Base-by-base conservation (phyloP, 1,140 invertebrate species). In the Eumaeus atala region DNA sequence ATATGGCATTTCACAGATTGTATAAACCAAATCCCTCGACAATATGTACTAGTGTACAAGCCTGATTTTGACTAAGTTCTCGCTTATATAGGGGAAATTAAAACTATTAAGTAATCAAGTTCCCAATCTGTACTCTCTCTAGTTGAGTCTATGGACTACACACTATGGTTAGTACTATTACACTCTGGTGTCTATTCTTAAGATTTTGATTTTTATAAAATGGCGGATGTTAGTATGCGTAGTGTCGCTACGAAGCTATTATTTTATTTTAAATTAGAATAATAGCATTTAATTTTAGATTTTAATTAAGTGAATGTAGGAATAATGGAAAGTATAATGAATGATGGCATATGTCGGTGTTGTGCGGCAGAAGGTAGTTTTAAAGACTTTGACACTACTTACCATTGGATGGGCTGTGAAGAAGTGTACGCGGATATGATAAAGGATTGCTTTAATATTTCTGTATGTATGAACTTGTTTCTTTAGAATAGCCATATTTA, bases 381-480 rank as follows among this genome's bases (percentile, higher is more conserved):
- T 58, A 86, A 86, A 66, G 74, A 81, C 64, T 58, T 86, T 38
- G 71, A 68, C 52, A 56, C 58, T 10, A 57, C 70, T 1, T 86
- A 82, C 50, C 64, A 71, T 35, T 86, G 83, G 78, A 82, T 86
- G 78, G 83, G 83, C 9, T 72, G 69, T 36, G 72, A 79, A 58
- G 83, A 86, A 61, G 54, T 84, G 6, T 86, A 86, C 57, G 61
- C 67, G 17, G 73, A 86, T 52, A 84, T 86, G 83, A 59, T 86
- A 48, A 70, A 69, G 42, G 76, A 83, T 59, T 84, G 78, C 67
- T 83, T 86, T 60, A 70, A 84, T 68, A 71, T 86, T 57, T 62
- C 68, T 38, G 82, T 85, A 59, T 74, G 74, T 77, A 58, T 48
- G 12, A 12, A 3, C 16, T 12, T 16, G 11, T 42, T 16, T 40